Base-by-base conservation (phyloP, 2,113 vertebrate genomes). In the Protomyctophum bolini region DNA sequence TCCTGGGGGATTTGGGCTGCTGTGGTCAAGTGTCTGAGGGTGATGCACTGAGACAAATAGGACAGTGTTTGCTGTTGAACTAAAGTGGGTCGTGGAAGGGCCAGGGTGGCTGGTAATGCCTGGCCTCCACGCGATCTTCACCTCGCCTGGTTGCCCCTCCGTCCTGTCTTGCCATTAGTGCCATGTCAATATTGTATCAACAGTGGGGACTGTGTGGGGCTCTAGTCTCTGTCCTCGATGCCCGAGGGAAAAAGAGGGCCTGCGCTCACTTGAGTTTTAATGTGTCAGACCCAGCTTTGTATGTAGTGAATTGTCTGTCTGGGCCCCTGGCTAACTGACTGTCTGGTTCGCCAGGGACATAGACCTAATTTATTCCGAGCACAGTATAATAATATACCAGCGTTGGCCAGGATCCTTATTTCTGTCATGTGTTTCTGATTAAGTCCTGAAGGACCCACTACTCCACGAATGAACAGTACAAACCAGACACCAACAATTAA, bases 111-210 rank as follows among this genome's bases (percentile, higher is more conserved):
- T 67, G 71, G 15, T 28, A 50, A 41, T 2, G 79, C 72, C 68
- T 57, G 65, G 77, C 61, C 80, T 81, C 78, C 88, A 88, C 77
- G 76, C 84, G 69, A 85, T 81, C 77, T 75, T 28, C 9, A 21
- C 66, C 83, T 78, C 55, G 87, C 84, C 80, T 84, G 80, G 82
- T 57, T 87, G 80, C 80, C 74, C 66, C 75, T 86, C 58, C 54
- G 11, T 60, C 58, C 59, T 14, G 56, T 74, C 63, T 59, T 49
- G 74, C 82, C 81, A 88, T 90, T 91, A 88, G 73, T 83, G 86
- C 79, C 84, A 74, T 89, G 86, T 88, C 89, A 89, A 87, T 88
- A 87, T 88, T 87, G 65, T 72, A 88, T 47, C 87, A 89, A 89
- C 90, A 89, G 84, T 76, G 55, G 63, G 71, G 68, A 72, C 50